Evolutionary conservation across 2,797 vertebrate species (phyloP).

Genomic region (Luscinia luscinia): DNA sequence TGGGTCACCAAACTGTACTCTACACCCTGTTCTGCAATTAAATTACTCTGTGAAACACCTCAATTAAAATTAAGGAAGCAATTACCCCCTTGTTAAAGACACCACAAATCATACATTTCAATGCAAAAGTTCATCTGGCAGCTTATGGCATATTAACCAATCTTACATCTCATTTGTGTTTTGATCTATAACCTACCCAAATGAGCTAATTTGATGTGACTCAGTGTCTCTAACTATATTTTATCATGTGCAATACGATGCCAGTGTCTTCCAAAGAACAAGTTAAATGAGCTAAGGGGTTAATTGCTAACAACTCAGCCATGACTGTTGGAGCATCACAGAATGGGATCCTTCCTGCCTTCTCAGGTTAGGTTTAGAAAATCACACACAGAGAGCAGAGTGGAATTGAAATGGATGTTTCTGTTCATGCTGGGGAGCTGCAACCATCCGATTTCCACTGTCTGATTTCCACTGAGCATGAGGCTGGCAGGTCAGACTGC

Average conservation of each 20-base stretch:
- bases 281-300: constrained; percentile 64
- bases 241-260: background rate
- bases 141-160: constrained; percentile 57
- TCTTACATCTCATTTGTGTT: constrained; percentile 61
- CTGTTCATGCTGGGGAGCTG: background rate
- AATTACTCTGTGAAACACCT: constrained; percentile 65
- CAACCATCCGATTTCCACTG: background rate
- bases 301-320: constrained; percentile 53
- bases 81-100: constrained; percentile 71
- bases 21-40: constrained; percentile 67
- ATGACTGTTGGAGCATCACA: background rate
- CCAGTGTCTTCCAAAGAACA: constrained; percentile 39
- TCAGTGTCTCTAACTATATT: constrained; percentile 7
- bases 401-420: background rate
- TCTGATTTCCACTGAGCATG: background rate
- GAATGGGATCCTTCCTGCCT: background rate
- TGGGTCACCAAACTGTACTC: constrained; percentile 61
- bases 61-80: constrained; percentile 74
- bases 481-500: background rate
- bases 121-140: constrained; percentile 62
- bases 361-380: background rate
- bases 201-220: constrained; percentile 56
- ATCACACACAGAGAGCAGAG: background rate
- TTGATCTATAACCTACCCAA: constrained; percentile 55
- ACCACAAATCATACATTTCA: constrained; percentile 66